Percentiles rank a stretch among this genome's conserved stretches.
Evolutionary conservation across 2,113 vertebrate genomes (phyloP).

Genomic region (Sebastes fasciatus): DNA sequence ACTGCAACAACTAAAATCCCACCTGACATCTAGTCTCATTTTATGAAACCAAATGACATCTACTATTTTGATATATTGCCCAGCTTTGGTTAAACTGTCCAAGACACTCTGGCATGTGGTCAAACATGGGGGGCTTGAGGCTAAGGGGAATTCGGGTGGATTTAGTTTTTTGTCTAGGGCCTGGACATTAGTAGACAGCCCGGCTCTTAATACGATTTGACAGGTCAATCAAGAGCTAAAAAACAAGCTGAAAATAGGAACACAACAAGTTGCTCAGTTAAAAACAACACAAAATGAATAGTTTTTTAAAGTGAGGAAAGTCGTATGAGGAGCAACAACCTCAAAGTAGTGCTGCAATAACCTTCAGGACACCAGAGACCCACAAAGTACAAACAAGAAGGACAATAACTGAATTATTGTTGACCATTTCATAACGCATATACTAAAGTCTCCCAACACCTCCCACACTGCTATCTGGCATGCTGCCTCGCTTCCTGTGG

Average conservation of each 20-base stretch:
- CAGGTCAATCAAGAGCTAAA: background rate
- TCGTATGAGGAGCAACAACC: background rate
- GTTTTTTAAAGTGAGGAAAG: background rate
- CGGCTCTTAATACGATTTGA: background rate
- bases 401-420: background rate
- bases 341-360: background rate
- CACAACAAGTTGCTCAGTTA: background rate
- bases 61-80: background rate
- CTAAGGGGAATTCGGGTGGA: background rate
- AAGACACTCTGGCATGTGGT: background rate
- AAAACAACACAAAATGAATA: background rate
- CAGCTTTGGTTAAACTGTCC: background rate
- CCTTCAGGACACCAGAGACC: background rate
- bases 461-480: slow-evolving; percentile 41
- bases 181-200: background rate
- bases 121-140: slow-evolving; percentile 5
- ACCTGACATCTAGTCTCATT: background rate
- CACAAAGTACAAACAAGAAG: background rate
- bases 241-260: background rate
- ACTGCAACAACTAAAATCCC: background rate
- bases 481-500: slow-evolving; percentile 53
- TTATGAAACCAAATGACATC: background rate
- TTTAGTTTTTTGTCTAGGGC: background rate
- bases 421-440: background rate
- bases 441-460: background rate